Evolutionary conservation across 2,797 vertebrate genomes (phyloP), one percentile per base, ranked within the genome.

Genomic region (Dendrocincla tyrannina): DNA sequence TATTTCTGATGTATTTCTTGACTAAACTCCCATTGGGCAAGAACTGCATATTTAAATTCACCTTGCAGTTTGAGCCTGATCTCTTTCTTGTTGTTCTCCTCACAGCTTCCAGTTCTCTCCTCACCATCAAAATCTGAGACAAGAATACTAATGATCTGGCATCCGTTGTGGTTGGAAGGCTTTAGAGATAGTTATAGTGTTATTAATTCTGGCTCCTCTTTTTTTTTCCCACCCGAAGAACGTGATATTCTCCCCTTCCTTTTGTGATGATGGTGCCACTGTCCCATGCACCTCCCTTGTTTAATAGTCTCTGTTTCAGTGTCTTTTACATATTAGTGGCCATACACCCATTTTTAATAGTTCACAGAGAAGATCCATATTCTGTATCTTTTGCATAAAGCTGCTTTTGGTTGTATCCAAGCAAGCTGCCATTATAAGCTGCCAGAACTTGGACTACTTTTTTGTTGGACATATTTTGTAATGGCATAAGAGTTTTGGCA

Each of bases 401-500:
- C 30, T 12, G 6, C 80, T 90, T 75, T 90, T 91, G 78, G 47
- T 94, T 10, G 3, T 74, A 85, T 90, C 67, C 62, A 92, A 85
- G 86, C 53, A 95, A 96, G 79, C 56, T 86, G 56, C 77, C 67
- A 20, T 94, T 83, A n/a, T 15, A 77, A 49, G 72, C 77, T 95
- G 91, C 93, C 92, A 97, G 46, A 88, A 60, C 41, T 80, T 84
- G 75, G 91, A 44, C 91, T 76, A 41, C 67, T 97, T 95, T 78
- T 80, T 76, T 82, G 50, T 63, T 93, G 88, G 94, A 83, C 20
- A 6, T 89, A 76, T 95, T 95, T 91, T 89, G 50, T 93, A 89
- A 93, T 91, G 96, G 85, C 92, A 49, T 80, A 81, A 77, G 44
- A 93, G 63, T 96, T 85, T 77, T 97, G 94, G 95, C 90, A 88